These are phyloP conservation scores for Cepaea hortensis DNA, from an alignment of 2,888 invertebrate species.

Conservation along the genomic window DNA sequence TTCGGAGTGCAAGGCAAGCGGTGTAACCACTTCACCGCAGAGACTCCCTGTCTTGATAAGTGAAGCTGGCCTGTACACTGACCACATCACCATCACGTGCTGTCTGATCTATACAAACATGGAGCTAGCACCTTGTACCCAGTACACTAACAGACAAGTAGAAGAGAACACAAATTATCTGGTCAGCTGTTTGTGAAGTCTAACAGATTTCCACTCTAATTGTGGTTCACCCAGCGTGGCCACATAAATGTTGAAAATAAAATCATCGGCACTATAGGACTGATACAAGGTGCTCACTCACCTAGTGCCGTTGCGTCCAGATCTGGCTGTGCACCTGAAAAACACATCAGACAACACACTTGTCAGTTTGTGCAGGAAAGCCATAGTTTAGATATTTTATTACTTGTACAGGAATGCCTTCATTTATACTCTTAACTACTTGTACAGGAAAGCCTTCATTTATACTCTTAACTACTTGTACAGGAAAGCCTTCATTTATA, in stretches of 20 bases:
- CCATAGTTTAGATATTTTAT: background rate
- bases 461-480: background rate
- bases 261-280: background rate
- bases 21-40: no score
- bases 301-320: constrained; percentile 34
- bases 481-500: background rate
- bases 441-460: no score
- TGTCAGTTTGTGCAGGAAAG: background rate
- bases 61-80: no score
- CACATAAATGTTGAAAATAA: background rate
- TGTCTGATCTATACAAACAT: no score
- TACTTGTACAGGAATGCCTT: background rate
- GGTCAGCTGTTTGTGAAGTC: background rate
- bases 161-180: background rate
- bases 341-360: background rate
- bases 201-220: background rate
- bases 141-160: background rate
- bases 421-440: no score
- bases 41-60: no score
- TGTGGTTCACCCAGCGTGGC: background rate
- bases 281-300: background rate
- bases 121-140: no score
- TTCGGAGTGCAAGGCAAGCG: no score
- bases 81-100: no score
- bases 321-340: constrained; percentile 34